Evolutionary conservation across 2,113 vertebrate genomes (phyloP).

Genomic region (Aegithalos caudatus): DNA sequence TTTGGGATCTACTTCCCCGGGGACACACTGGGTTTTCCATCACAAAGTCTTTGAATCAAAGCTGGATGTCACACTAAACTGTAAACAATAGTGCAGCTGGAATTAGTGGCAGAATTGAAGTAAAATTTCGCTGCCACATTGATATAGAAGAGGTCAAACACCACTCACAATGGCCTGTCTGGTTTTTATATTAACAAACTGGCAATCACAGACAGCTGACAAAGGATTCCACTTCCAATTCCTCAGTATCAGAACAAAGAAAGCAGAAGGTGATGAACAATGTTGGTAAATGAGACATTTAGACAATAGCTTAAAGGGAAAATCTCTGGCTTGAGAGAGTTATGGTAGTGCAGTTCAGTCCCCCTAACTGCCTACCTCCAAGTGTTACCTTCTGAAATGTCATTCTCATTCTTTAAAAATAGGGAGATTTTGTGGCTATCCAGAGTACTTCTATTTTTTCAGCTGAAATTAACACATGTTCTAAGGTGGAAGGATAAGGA

Average conservation of each 20-base stretch:
- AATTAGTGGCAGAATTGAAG: background rate
- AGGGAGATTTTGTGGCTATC: background rate
- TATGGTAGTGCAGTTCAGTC: background rate
- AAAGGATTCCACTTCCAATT: background rate
- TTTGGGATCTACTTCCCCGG: background rate
- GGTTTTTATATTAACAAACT: background rate
- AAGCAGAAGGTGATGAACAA: background rate
- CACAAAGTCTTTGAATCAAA: background rate
- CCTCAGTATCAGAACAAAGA: background rate
- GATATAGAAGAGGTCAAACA: background rate
- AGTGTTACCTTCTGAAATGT: background rate
- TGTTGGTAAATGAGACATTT: background rate
- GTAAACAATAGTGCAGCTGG: background rate
- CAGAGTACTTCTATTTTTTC: background rate
- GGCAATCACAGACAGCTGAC: background rate
- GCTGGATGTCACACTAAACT: background rate
- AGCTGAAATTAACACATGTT: background rate
- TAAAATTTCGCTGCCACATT: background rate
- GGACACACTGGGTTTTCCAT: background rate
- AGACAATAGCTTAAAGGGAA: background rate
- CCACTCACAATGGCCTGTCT: background rate
- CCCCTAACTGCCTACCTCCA: background rate
- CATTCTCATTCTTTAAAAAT: background rate
- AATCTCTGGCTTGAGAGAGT: background rate
- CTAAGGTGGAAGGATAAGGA: background rate